These are phyloP conservation scores for Onychostruthus taczanowskii DNA, from an alignment of 2,113 vertebrate genomes.

Conservation along the genomic window DNA sequence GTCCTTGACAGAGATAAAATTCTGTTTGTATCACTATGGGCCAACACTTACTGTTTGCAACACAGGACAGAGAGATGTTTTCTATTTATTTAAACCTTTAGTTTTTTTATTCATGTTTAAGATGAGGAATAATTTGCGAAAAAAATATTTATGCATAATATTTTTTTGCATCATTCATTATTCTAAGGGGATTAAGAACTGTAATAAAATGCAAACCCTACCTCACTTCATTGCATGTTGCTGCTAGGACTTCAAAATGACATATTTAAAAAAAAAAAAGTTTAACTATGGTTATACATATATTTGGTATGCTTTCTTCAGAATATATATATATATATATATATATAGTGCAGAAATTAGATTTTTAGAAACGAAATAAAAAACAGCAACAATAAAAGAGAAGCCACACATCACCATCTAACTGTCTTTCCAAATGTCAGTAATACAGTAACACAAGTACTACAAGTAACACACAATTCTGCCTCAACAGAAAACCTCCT, in stretches of 20 bases:
- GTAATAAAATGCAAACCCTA: neutral
- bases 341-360: neutral
- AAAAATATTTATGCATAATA: slow-evolving; percentile 22
- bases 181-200: neutral
- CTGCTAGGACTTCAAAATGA: neutral
- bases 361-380: neutral
- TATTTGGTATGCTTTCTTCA: neutral
- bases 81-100: neutral
- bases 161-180: neutral
- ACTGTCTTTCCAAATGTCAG: neutral
- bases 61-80: neutral
- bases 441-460: neutral
- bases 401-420: neutral
- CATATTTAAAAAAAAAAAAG: too few species aligned
- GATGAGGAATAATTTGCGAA: neutral
- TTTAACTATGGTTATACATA: neutral
- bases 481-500: neutral
- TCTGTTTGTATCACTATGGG: neutral
- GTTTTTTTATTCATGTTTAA: neutral
- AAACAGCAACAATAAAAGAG: neutral
- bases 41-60: neutral
- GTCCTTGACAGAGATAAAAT: neutral
- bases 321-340: neutral
- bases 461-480: neutral
- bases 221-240: neutral